A percentile compares a stretch with the other conserved stretches of the same genome.
Evolutionary conservation across 2,113 vertebrate genomes (phyloP).

Genomic region (Gymnobelideus leadbeateri): DNA sequence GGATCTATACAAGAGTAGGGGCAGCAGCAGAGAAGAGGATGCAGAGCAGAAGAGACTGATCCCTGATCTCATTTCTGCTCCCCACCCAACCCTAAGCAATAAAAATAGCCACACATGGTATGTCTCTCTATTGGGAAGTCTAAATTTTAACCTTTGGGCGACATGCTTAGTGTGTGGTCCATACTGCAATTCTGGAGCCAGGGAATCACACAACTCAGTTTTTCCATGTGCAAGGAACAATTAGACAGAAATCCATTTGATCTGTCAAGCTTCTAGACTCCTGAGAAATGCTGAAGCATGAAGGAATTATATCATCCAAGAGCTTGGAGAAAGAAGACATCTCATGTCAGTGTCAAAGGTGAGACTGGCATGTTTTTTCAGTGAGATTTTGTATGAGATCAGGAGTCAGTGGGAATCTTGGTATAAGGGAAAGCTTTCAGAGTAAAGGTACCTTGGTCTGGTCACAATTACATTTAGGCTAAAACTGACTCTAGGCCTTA

Average conservation of each 20-base stretch:
- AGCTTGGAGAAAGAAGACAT: not conserved
- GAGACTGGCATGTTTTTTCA: not conserved
- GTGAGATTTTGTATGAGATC: not conserved
- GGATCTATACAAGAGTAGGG: not conserved
- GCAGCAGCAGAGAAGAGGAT: not conserved
- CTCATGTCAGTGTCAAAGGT: not conserved
- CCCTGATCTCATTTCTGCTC: not conserved
- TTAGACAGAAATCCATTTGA: not conserved
- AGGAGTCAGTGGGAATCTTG: not conserved
- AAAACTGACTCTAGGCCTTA: not conserved
- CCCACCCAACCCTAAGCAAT: not conserved
- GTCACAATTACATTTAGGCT: not conserved
- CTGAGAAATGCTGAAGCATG: not conserved
- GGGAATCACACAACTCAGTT: not conserved
- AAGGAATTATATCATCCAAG: too few species aligned
- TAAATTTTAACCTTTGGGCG: not conserved
- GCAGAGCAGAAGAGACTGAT: not conserved
- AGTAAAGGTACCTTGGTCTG: not conserved
- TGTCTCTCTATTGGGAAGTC: not conserved
- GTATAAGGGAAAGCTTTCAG: not conserved
- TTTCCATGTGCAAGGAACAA: not conserved
- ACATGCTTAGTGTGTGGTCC: not conserved
- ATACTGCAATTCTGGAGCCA: not conserved
- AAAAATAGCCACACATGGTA: not conserved
- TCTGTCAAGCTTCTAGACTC: not conserved